A percentile compares a stretch with the other conserved stretches of the same genome.
Conservation (phyloP, 1,140 invertebrate genomes). For the Trinorchestia longiramus region DNA sequence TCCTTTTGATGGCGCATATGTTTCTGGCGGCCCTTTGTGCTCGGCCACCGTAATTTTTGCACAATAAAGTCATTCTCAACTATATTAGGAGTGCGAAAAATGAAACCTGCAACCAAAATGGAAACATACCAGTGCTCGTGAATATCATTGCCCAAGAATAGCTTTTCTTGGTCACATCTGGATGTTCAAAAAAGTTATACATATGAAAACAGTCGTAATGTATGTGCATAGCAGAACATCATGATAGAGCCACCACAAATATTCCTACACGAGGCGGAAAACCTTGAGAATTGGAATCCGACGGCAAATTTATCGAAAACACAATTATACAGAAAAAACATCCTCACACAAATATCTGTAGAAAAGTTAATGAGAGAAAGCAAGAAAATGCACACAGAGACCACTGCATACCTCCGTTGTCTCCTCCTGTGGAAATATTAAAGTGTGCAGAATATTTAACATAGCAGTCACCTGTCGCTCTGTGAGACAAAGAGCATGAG, state of each 20-base stretch:
- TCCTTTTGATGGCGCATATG: slow-evolving; percentile 42
- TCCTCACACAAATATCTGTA: background rate
- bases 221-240: background rate
- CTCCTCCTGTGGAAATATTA: background rate
- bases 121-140: background rate
- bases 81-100: slow-evolving; percentile 40
- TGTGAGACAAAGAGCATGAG: slow-evolving; percentile 94
- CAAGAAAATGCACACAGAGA: no score
- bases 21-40: slow-evolving; percentile 34
- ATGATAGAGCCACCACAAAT: background rate
- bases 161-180: background rate
- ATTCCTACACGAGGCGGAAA: background rate
- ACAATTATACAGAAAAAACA: background rate
- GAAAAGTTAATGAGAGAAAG: no score
- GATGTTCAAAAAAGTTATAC: background rate
- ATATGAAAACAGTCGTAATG: background rate
- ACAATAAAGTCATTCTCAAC: slow-evolving; percentile 43
- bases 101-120: slow-evolving; percentile 9
- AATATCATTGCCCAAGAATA: background rate
- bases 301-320: background rate
- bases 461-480: slow-evolving; percentile 80
- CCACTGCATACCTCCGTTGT: no score
- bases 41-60: slow-evolving; percentile 28
- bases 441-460: background rate
- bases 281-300: background rate